Conservation (phyloP, 2,888 invertebrate genomes). For the Machimus rusticus region DNA sequence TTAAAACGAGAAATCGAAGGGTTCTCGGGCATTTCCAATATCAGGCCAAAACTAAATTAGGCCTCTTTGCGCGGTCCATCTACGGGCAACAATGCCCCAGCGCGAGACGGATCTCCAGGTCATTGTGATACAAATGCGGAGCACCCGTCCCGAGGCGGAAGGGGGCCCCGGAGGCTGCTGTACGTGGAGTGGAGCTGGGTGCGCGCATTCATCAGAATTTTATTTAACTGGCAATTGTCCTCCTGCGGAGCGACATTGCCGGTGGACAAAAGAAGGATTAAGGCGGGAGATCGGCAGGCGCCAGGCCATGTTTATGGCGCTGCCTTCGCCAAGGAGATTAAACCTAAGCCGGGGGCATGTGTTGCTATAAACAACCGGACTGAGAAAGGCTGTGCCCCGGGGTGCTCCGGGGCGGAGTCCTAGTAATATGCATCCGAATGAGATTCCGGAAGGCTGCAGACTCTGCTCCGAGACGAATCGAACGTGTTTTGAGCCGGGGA, state of each 20-base stretch:
- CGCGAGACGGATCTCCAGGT: not conserved
- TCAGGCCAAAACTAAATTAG: slow-evolving; percentile 1
- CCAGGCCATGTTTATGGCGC: slow-evolving; percentile 38
- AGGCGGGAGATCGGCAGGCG: slow-evolving; percentile 35
- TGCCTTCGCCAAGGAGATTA: slow-evolving; percentile 34
- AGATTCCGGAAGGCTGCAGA: slow-evolving; percentile 12
- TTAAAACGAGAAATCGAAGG: slow-evolving; percentile 39
- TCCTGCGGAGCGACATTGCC: slow-evolving; percentile 10
- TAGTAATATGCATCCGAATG: slow-evolving; percentile 26
- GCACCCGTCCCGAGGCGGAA: not conserved
- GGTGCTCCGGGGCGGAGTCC: not conserved
- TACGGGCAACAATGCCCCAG: slow-evolving; percentile 32
- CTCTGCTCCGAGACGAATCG: slow-evolving; percentile 3
- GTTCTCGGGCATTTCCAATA: slow-evolving; percentile 2
- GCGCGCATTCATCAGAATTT: slow-evolving; percentile 37
- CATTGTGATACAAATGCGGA: not conserved
- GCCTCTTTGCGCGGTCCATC: slow-evolving; percentile 17
- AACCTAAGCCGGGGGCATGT: not conserved
- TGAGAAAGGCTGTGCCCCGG: not conserved
- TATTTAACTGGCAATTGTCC: slow-evolving; percentile 37
- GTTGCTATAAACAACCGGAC: slow-evolving; percentile 30
- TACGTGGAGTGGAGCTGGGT: not conserved
- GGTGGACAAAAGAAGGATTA: slow-evolving; percentile 38
- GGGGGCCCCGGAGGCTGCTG: not conserved
- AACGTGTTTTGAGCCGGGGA: not conserved